These are phyloP conservation scores for Sphaeridia pumilis DNA, from an alignment of 2,888 invertebrate genomes.

Conservation along the genomic window DNA sequence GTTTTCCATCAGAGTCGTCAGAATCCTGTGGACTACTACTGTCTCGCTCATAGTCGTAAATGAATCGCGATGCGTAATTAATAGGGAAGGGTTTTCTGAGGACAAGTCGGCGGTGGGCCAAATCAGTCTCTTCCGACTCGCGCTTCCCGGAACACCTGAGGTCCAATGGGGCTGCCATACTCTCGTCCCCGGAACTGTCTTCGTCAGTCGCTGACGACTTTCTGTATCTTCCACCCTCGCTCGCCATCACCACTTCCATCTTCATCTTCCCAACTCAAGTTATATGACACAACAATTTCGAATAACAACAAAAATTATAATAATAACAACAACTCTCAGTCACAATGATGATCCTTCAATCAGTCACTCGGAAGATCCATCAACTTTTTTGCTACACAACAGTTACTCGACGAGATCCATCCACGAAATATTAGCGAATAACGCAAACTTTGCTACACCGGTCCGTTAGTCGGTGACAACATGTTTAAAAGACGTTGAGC, in stretches of 20 bases:
- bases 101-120: neutral
- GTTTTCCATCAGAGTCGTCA: slow-evolving; percentile 48
- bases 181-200: slow-evolving; percentile 42
- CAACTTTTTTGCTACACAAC: too few species aligned
- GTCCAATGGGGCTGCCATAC: slow-evolving; percentile 59
- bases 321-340: neutral
- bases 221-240: slow-evolving; percentile 10
- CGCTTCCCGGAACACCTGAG: slow-evolving; percentile 49
- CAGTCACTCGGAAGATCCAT: neutral
- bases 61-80: slow-evolving; percentile 24
- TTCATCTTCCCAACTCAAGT: slow-evolving; percentile 3
- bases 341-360: neutral
- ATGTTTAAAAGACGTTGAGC: too few species aligned
- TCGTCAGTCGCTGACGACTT: slow-evolving; percentile 36
- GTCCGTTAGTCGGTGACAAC: too few species aligned
- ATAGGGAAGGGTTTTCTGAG: neutral
- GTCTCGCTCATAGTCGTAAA: slow-evolving; percentile 34
- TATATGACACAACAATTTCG: slow-evolving; percentile 2
- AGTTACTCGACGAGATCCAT: neutral
- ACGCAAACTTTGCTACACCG: too few species aligned
- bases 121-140: slow-evolving; percentile 22
- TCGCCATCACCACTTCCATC: slow-evolving; percentile 13
- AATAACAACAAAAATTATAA: neutral
- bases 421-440: too few species aligned
- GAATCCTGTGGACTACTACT: slow-evolving; percentile 53